Conservation (phyloP, 2,113 vertebrate genomes). For the Propithecus coquereli region DNA sequence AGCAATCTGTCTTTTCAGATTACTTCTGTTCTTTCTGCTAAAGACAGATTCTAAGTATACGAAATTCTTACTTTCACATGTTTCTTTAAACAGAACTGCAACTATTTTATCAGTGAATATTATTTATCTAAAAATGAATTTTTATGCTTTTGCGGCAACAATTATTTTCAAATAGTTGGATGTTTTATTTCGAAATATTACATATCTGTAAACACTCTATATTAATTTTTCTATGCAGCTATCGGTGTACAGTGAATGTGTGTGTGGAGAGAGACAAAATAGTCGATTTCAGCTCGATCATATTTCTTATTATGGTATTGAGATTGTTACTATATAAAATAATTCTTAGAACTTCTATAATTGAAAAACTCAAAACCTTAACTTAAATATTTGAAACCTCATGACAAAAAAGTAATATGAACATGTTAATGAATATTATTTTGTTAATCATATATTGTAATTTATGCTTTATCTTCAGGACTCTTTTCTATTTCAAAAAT, state of each 20-base stretch:
- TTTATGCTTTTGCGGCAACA: slow-evolving; percentile 30
- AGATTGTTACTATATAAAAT: slow-evolving; percentile 18
- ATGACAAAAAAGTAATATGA: background rate
- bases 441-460: slow-evolving; percentile 45
- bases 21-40: slow-evolving; percentile 54
- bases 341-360: background rate
- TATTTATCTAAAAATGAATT: slow-evolving; percentile 12
- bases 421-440: slow-evolving; percentile 29
- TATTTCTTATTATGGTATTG: slow-evolving; percentile 12
- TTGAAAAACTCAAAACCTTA: slow-evolving; percentile 39
- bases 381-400: slow-evolving; percentile 34
- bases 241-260: background rate
- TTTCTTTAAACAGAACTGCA: slow-evolving; percentile 47
- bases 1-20: slow-evolving; percentile 61
- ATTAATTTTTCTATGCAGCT: background rate
- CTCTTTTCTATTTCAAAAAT: slow-evolving; percentile 39
- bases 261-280: background rate
- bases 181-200: slow-evolving; percentile 37
- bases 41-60: slow-evolving; percentile 38
- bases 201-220: background rate
- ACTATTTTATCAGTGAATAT: slow-evolving; percentile 43
- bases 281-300: background rate
- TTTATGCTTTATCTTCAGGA: slow-evolving; percentile 39
- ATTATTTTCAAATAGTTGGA: slow-evolving; percentile 40
- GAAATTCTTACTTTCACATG: slow-evolving; percentile 31